Evolutionary conservation across 2,888 invertebrate species (phyloP), one percentile per base, ranked within the genome.

Genomic region (Cheiracanthium punctorium): DNA sequence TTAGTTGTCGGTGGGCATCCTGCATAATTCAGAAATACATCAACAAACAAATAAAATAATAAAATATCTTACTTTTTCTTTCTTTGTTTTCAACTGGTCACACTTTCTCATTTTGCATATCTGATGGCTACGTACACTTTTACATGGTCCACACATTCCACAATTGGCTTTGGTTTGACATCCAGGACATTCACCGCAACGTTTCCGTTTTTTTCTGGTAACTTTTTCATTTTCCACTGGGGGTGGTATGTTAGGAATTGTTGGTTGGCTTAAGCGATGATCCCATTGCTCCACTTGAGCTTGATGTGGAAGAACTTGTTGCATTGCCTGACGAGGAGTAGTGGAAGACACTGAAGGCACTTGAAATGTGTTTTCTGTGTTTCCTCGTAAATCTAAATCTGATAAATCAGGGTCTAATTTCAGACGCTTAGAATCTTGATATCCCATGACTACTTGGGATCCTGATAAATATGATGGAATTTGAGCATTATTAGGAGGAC

Each of bases 151-250:
- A 93, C 97, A 97, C 92, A 97, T 97, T 88, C 97, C 97, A 92
- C 97, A 97, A 93, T 97, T 97, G 93, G 97, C 97, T 92, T 97
- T 97, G 90, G 96, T 94, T 91, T 97, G 97, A 92, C 97, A 97
- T 17, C 97, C 97, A 91, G 96, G 95, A 93, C 97, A 97, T 92
- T 97, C 97, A 89, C 97, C 97, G 93, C 97, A 97, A 81, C 97
- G 79, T 74, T 89, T 89, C 5, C 89, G 80, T 70, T 89, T 89
- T 74, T 89, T 89, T 41, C 88, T 87, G 0, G 88, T 75, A 17
- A 81, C 79, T 43, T 89, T 88, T 70, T 88, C 88, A 17, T 41
- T 12, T 10, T 85, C 74, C 32, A 65, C 30, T 24, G 81, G 33
- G 37, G 87, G 69, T 48, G 48, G 64, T 37, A 84, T 58, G 65